Evolutionary conservation across 2,113 vertebrate genomes (phyloP).

Genomic region (Rhinoptilus africanus): DNA sequence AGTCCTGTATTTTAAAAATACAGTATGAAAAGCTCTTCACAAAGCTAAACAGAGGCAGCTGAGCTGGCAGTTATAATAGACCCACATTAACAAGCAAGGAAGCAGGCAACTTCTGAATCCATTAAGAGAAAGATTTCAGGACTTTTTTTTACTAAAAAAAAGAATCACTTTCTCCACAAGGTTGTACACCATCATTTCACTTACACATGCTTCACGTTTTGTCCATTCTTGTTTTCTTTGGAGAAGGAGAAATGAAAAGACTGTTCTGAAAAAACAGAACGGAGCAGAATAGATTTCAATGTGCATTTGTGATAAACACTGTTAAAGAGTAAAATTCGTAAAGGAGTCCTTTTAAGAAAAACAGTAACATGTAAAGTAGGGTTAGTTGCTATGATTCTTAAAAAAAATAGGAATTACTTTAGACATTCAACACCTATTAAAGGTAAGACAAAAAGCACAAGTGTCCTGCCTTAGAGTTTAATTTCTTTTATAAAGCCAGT

Average conservation of each 20-base stretch:
- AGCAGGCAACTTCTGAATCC: background rate
- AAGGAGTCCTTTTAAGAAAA: background rate
- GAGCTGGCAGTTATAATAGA: background rate
- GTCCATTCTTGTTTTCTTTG: background rate
- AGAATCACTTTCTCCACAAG: background rate
- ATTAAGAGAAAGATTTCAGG: background rate
- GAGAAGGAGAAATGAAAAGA: background rate
- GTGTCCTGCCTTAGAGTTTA: background rate
- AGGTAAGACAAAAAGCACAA: background rate
- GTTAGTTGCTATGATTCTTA: background rate
- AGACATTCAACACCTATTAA: background rate
- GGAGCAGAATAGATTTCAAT: background rate
- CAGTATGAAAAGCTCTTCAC: constrained; percentile 31
- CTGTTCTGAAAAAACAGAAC: background rate
- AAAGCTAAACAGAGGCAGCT: background rate
- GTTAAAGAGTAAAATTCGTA: background rate
- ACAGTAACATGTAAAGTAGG: background rate
- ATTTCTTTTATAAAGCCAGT: background rate
- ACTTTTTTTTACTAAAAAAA: background rate
- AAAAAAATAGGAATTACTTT: background rate
- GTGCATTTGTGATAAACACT: background rate
- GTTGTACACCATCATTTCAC: background rate
- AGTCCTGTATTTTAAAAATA: constrained; percentile 31
- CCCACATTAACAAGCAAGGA: background rate
- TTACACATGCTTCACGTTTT: background rate